Evolutionary conservation across 2,797 vertebrate species (phyloP).

Genomic region (Pyrocephalus nanus): DNA sequence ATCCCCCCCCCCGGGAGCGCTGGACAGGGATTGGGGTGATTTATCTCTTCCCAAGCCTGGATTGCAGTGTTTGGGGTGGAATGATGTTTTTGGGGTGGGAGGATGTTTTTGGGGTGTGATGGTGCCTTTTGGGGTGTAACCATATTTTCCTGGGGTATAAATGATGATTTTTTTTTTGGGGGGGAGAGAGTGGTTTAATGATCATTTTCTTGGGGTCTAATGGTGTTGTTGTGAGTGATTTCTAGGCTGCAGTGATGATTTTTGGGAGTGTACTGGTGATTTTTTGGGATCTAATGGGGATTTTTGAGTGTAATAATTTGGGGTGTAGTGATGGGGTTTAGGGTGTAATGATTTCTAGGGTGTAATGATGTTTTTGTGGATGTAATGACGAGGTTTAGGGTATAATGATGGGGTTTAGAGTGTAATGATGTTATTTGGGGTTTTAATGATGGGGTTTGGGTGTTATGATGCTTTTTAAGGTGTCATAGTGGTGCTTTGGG

Average conservation of each 20-base stretch:
- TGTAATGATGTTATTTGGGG: fast-evolving
- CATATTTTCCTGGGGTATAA: not conserved
- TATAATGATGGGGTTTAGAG: not conserved
- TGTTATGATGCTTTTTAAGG: fast-evolving
- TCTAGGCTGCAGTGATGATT: no score
- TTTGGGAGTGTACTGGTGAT: not conserved
- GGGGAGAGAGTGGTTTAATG: not conserved
- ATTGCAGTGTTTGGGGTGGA: fast-evolving
- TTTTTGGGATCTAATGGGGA: not conserved
- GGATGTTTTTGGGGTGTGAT: not conserved
- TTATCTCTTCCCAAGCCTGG: no score
- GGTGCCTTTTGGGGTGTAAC: not conserved
- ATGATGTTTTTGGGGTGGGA: not conserved
- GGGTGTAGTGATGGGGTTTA: not conserved
- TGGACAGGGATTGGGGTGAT: fast-evolving
- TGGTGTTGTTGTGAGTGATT: not conserved
- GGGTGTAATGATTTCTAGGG: not conserved
- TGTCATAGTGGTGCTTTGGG: not conserved
- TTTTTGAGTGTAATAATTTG: no score
- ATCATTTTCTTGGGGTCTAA: not conserved
- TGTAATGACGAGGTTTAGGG: fast-evolving
- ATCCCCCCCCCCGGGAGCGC: fast-evolving
- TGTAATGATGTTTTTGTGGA: not conserved
- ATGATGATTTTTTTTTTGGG: not conserved
- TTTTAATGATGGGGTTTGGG: no score